phyloP scores from a whole-genome alignment of 1,140 invertebrate species.

The Aphaenogaster rudis region DNA sequence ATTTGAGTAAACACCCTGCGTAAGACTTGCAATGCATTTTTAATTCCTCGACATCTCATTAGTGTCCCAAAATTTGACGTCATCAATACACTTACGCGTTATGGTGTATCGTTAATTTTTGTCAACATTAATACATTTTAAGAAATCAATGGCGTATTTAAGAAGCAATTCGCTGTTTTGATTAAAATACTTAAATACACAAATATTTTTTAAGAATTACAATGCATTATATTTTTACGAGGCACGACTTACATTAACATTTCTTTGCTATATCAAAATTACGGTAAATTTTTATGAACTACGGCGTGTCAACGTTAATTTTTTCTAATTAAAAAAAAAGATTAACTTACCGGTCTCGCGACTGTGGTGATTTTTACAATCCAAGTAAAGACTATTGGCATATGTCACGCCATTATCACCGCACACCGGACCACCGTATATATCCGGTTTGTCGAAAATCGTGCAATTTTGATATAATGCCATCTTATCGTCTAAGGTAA shows the following conservation, averaged over 20 bases:
- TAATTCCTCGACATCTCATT: neutral
- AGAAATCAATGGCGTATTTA: neutral
- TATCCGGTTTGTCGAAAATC: constrained; percentile 55
- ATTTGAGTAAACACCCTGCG: no score
- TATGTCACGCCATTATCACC: constrained; percentile 75
- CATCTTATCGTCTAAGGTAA: constrained; percentile 15
- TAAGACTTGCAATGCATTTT: neutral
- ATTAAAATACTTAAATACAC: neutral
- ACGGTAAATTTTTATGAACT: no score
- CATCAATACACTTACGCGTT: neutral
- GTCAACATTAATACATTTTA: neutral
- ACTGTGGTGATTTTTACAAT: constrained; percentile 75
- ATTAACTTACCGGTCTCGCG: constrained; percentile 34
- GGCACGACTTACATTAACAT: neutral
- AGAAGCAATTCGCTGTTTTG: neutral
- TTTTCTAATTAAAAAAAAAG: neutral
- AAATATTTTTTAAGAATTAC: neutral
- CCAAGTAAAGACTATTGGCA: constrained; percentile 72
- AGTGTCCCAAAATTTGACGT: neutral
- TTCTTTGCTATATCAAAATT: neutral
- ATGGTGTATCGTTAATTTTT: neutral
- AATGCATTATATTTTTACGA: neutral
- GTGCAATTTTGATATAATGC: constrained; percentile 56
- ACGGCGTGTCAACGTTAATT: neutral
- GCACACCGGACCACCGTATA: constrained; percentile 72